Evolutionary conservation across 2,888 invertebrate genomes (phyloP).

Genomic region (Drosophila borborema): DNA sequence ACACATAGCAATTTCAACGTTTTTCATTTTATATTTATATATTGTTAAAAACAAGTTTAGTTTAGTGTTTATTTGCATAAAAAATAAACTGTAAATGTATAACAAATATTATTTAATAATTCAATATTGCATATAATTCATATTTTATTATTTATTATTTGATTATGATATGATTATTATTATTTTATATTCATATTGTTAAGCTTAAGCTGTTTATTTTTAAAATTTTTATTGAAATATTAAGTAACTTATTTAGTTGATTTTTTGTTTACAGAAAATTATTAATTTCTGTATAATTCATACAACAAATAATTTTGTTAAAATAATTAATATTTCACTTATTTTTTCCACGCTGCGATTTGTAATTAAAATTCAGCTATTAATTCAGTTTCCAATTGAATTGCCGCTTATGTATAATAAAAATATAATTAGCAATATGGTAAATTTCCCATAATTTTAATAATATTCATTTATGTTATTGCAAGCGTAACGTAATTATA

Average conservation of each 20-base stretch:
- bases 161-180: too few species aligned
- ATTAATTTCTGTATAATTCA: background rate
- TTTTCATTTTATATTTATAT: background rate
- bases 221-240: too few species aligned
- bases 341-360: background rate
- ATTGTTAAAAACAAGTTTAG: too few species aligned
- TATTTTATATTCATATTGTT: too few species aligned
- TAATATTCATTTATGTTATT: slow-evolving; percentile 8
- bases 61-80: too few species aligned
- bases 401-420: background rate
- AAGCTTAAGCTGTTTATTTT: too few species aligned
- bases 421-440: slow-evolving; percentile 2
- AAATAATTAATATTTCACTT: background rate
- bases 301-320: background rate
- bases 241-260: too few species aligned
- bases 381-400: slow-evolving; percentile 1
- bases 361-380: slow-evolving; percentile 8
- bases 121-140: too few species aligned
- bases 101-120: too few species aligned
- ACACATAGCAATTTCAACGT: background rate
- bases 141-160: too few species aligned
- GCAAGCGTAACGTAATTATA: background rate
- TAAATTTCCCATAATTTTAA: background rate
- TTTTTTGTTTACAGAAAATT: background rate
- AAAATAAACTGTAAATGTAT: too few species aligned